Base-by-base conservation (phyloP, 2,113 vertebrate species). In the Hypanus sabinus region DNA sequence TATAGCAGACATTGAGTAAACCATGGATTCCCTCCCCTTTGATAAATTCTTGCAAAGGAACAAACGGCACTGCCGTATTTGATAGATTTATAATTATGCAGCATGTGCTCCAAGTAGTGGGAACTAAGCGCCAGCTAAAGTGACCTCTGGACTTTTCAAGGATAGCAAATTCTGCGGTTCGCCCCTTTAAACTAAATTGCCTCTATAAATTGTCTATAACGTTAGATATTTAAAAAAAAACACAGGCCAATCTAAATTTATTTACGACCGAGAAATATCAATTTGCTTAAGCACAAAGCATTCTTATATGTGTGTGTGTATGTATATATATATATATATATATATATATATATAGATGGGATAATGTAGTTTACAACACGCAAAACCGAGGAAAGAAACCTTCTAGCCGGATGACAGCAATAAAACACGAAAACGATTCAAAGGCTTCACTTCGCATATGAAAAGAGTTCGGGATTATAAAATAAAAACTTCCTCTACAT, bases 391-490 rank as follows among this genome's bases (percentile, higher is more conserved):
- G 97, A 97, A 97, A 97, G 98, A 95, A 95, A 95, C 95, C 96
- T 96, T 96, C 96, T 97, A 96, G 96, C 95, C 96, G 96, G 96
- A 96, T 96, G 96, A 95, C 94, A 94, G 96, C 95, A 95, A 97
- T 96, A 97, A 97, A 97, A 95, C 96, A 97, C 97, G 97, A 97
- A 98, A 98, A 97, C 96, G 97, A 96, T 96, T 22, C 96, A 97
- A 94, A 94, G 94, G 94, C 94, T 95, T 95, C 95, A 95, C 95
- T 95, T 96, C 96, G 95, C 95, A 96, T 95, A 94, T 95, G 94
- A 94, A 95, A 94, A 94, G 94, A 94, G 94, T 95, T 94, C 95
- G 95, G 95, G 95, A 95, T 95, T 95, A 95, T 94, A 95, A 94
- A 95, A 73, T 73, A 95, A 70, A 93, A 73, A 55, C 36, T 87